Evolutionary conservation across 2,888 invertebrate species (phyloP).

Genomic region (Phengaris arion): DNA sequence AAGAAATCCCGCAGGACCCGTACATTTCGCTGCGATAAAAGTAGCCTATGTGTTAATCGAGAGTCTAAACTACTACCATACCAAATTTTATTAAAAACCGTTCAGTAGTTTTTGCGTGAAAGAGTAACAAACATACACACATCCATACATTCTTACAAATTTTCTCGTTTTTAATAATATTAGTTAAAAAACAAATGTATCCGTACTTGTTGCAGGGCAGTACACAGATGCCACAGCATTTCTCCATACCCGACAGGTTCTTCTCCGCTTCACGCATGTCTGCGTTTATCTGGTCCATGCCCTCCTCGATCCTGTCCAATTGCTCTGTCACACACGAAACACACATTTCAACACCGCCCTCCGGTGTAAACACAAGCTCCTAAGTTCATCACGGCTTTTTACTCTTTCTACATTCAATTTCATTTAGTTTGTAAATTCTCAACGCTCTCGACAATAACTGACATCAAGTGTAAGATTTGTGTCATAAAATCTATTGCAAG

Average conservation of each 20-base stretch:
- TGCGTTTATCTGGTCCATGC: conserved; percentile 99
- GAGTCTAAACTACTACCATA: too few relatives aligned
- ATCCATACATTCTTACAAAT: too few relatives aligned
- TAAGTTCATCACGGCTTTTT: conserved; percentile 46
- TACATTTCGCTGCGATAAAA: too few relatives aligned
- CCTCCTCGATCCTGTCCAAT: conserved; percentile 99
- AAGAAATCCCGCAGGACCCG: too few relatives aligned
- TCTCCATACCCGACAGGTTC: conserved; percentile 99
- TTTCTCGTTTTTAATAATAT: too few relatives aligned
- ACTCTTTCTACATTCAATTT: conserved; percentile 40
- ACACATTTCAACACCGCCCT: conserved; percentile 55
- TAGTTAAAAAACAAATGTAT: too few relatives aligned
- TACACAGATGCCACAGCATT: conserved; percentile 99
- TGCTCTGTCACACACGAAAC: conserved; percentile 88
- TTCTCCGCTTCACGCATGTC: conserved; percentile 99
- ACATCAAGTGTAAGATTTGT: conserved; percentile 69
- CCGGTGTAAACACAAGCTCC: conserved; percentile 55
- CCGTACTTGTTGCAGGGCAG: conserved; percentile 98
- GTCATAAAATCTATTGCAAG: conserved; percentile 44
- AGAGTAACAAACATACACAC: too few relatives aligned
- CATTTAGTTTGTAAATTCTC: conserved; percentile 69
- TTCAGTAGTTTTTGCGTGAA: too few relatives aligned
- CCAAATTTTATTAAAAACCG: too few relatives aligned
- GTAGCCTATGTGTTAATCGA: too few relatives aligned
- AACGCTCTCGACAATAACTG: conserved; percentile 78